Base-by-base conservation (phyloP, 2,113 vertebrate genomes). In the Podilymbus podiceps region DNA sequence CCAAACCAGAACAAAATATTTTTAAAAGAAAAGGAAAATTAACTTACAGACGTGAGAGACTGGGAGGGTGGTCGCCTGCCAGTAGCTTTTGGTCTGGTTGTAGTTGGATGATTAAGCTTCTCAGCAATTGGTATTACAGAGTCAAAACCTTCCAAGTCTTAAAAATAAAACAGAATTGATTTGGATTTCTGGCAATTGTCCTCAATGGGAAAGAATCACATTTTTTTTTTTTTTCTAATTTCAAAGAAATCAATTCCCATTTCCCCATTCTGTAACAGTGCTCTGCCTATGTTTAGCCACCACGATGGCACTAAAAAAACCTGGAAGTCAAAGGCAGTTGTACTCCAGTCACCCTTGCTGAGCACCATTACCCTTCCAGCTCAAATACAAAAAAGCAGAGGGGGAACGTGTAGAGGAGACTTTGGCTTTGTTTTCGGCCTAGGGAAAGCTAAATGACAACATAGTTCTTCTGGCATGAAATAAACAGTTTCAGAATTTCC, bases 11-110 rank as follows among this genome's bases (percentile, higher is more conserved):
- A 69, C 85, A 90, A 75, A 91, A 33, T 42, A 46, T 9, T 52
- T 76, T 91, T 77, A 62, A 58, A 78, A 96, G 53, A 72, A 74
- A 91, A 83, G 50, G 60, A 95, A 95, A 85, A 88, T 85, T 56
- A 85, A 98, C 99, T 98, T 98, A 99, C 99, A 73, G 99, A 97
- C 9, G 98, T 98, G 97, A 99, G 98, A 91, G 99, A 98, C 98
- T 99, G 99, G 11, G 99, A 99, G 18, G 99, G 99, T 69, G 99
- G 99, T 85, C 99, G 98, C 91, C 99, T 98, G 97, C 99, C 99
- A 9, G 98, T 99, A 95, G 99, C 98, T 97, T 99, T 98, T 60
- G 99, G 99, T 97, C 99, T 98, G 59, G 98, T 98, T 80, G 98
- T 99, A 31, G 99, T 99, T 35, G 99, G 99, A 95, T 99, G 99